Percentiles rank a stretch among this genome's conserved stretches.
Conservation (phyloP, 1,140 invertebrate species). For the Drosophila orosa region DNA sequence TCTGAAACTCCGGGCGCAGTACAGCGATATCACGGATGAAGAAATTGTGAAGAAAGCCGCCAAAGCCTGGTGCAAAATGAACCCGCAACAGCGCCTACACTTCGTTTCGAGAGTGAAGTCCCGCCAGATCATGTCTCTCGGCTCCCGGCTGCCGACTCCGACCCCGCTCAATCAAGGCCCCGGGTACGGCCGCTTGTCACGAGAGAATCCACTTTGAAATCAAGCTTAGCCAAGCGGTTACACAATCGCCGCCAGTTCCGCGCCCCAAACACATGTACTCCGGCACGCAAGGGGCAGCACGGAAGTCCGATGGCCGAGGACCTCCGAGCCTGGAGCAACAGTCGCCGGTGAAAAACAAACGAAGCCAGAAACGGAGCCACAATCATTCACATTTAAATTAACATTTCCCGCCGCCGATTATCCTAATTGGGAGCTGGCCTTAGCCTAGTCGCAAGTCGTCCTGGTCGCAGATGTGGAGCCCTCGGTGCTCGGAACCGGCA, state of each 20-base stretch:
- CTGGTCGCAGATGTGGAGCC: slow-evolving; percentile 44
- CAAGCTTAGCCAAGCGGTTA: slow-evolving; percentile 69
- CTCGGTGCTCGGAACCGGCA: slow-evolving; percentile 9
- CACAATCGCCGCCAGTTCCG: slow-evolving; percentile 52
- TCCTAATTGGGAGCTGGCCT: slow-evolving; percentile 74
- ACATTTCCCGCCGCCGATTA: slow-evolving; percentile 83
- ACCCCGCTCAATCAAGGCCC: slow-evolving; percentile 45
- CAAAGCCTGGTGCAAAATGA: neutral
- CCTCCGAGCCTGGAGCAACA: slow-evolving; percentile 2
- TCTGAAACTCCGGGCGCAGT: neutral
- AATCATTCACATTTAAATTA: slow-evolving; percentile 84
- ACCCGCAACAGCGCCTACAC: neutral
- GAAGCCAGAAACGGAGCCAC: slow-evolving; percentile 34
- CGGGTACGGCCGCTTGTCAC: slow-evolving; percentile 58
- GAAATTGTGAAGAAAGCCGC: neutral
- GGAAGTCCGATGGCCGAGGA: slow-evolving; percentile 27
- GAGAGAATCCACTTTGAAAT: slow-evolving; percentile 66
- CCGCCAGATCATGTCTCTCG: neutral
- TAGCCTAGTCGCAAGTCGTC: slow-evolving; percentile 17
- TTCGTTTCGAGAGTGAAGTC: neutral
- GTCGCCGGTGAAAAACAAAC: neutral
- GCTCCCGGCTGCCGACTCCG: too few species aligned
- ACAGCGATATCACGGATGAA: neutral
- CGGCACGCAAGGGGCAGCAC: slow-evolving; percentile 63
- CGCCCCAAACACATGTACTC: slow-evolving; percentile 41